Percentiles rank a stretch among this genome's conserved stretches.
Evolutionary conservation across 2,797 vertebrate species (phyloP).

Genomic region (Parauchenoglanis punctatus): DNA sequence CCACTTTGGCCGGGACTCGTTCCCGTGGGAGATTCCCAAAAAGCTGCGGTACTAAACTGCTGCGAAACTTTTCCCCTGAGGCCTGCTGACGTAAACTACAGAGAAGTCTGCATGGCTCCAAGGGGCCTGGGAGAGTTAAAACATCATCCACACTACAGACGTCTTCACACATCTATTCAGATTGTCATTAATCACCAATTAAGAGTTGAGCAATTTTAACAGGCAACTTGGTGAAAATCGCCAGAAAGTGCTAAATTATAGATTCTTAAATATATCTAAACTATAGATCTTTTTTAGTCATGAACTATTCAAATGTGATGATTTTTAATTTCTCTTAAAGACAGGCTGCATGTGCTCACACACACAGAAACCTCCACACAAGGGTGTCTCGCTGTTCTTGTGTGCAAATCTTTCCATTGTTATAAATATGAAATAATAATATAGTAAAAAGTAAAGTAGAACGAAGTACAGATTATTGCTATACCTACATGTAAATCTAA

Average conservation of each 20-base stretch:
- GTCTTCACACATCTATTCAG: not conserved
- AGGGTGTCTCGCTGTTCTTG: not conserved
- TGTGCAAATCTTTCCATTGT: not conserved
- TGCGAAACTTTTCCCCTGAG: conserved; percentile 86
- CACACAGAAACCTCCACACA: not conserved
- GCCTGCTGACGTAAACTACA: conserved; percentile 93
- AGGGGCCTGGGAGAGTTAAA: conserved; percentile 58
- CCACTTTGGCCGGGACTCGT: conserved; percentile 97
- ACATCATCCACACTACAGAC: not conserved
- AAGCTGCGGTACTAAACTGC: conserved; percentile 91
- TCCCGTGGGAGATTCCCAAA: conserved; percentile 96
- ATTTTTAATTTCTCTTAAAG: not conserved
- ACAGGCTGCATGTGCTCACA: not conserved
- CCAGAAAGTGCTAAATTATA: not conserved
- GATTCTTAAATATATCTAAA: not conserved
- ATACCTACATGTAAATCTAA: not conserved
- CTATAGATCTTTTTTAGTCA: not conserved
- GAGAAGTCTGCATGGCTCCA: conserved; percentile 90
- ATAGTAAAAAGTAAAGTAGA: no score
- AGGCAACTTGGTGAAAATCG: not conserved
- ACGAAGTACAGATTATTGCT: not conserved
- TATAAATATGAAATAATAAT: not conserved
- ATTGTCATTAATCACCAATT: not conserved
- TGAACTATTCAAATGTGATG: not conserved
- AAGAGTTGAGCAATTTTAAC: not conserved